Percentiles rank a stretch among this genome's conserved stretches.
Evolutionary conservation across 2,113 vertebrate genomes (phyloP).

Genomic region (Garra rufa): DNA sequence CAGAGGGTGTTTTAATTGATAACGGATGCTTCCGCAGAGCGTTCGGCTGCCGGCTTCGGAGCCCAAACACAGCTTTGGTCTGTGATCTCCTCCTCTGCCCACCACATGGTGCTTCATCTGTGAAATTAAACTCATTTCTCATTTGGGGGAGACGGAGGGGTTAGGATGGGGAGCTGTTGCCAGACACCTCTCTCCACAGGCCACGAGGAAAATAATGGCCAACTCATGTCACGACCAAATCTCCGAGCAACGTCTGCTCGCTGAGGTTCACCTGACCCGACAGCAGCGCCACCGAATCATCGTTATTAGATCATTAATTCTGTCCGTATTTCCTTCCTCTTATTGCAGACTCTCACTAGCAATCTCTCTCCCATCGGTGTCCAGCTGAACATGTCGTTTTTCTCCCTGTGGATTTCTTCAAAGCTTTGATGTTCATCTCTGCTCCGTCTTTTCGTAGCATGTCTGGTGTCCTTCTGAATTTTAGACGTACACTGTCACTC

Average conservation of each 20-base stretch:
- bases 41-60: not conserved
- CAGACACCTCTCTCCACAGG: slow-evolving; percentile 36
- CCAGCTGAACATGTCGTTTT: not conserved
- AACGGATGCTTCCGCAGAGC: not conserved
- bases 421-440: slow-evolving; percentile 16
- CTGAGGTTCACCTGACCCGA: slow-evolving; percentile 22
- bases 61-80: slow-evolving; percentile 20
- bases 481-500: not conserved
- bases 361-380: not conserved
- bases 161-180: slow-evolving; percentile 15
- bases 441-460: not conserved
- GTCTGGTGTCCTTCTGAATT: not conserved
- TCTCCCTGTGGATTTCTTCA: slow-evolving; percentile 30
- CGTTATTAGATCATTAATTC: slow-evolving; percentile 32
- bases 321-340: not conserved
- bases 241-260: not conserved
- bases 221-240: slow-evolving; percentile 24
- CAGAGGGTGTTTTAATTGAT: not conserved
- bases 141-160: not conserved
- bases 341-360: not conserved
- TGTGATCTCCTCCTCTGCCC: slow-evolving; percentile 1
- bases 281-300: not conserved
- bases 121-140: slow-evolving; percentile 40
- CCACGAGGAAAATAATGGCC: slow-evolving; percentile 2
- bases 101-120: slow-evolving; percentile 32